phyloP scores from a whole-genome alignment of 2,113 vertebrate genomes.

The Cyanoramphus novaezelandiae region DNA sequence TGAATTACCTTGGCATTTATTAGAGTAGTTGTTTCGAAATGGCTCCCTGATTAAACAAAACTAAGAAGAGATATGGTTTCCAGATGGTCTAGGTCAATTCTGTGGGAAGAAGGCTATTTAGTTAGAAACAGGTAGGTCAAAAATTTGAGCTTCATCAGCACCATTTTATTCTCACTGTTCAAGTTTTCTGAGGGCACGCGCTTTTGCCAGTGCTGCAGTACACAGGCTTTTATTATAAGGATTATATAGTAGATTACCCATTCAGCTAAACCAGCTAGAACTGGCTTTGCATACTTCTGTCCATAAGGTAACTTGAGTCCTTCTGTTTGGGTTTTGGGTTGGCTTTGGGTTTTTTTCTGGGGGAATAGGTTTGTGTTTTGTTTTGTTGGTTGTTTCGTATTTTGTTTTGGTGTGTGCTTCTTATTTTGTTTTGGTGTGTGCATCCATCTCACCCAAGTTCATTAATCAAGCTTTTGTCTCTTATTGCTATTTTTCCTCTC shows the following conservation, averaged over 20 bases:
- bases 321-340: background rate
- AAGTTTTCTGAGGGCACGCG: background rate
- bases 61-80: background rate
- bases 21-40: background rate
- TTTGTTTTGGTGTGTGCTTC: background rate
- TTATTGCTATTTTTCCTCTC: background rate
- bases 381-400: background rate
- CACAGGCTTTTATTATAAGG: background rate
- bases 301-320: background rate
- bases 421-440: background rate
- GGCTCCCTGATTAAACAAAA: background rate
- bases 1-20: background rate
- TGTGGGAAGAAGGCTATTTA: background rate
- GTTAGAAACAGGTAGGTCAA: background rate
- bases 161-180: background rate
- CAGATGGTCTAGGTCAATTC: background rate
- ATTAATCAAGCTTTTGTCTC: background rate
- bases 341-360: fast-evolving
- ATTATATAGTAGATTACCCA: background rate
- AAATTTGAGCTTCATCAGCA: background rate
- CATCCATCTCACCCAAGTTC: background rate
- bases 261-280: background rate
- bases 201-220: background rate
- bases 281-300: background rate
- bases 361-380: background rate